Conservation (phyloP, 2,113 vertebrate genomes). For the Oryzias curvinotus region DNA sequence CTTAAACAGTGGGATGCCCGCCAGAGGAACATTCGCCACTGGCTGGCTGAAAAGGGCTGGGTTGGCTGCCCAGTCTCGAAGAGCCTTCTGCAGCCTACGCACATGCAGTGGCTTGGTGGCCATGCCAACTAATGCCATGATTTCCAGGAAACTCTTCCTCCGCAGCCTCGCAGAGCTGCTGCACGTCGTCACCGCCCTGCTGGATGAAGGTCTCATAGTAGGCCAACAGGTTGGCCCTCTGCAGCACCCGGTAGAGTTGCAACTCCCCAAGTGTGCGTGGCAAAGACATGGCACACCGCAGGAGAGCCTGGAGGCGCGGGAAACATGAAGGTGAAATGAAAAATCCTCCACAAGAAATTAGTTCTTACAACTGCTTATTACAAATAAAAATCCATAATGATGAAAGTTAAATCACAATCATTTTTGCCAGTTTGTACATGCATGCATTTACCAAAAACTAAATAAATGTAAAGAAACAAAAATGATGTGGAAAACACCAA, state of each 20-base stretch:
- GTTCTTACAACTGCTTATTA: too few species aligned
- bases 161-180: constrained; percentile 94
- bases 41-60: constrained; percentile 93
- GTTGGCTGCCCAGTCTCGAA: constrained; percentile 95
- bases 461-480: too few species aligned
- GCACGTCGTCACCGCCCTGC: constrained; percentile 97
- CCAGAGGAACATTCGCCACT: constrained; percentile 81
- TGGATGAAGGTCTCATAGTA: constrained; percentile 99
- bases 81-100: constrained; percentile 93
- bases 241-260: constrained; percentile 95
- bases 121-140: constrained; percentile 99
- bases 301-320: constrained; percentile 36
- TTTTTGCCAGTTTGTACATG: too few species aligned
- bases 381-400: too few species aligned
- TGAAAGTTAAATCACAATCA: too few species aligned
- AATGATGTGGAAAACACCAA: too few species aligned
- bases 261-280: constrained; percentile 95
- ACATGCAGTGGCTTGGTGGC: constrained; percentile 97
- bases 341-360: constrained; percentile 1
- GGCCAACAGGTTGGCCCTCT: constrained; percentile 92
- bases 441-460: too few species aligned
- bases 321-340: constrained; percentile 30
- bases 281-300: constrained; percentile 83
- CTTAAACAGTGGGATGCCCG: constrained; percentile 91
- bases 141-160: constrained; percentile 98